Percentiles rank a stretch among this genome's conserved stretches.
Evolutionary conservation across 2,888 invertebrate genomes (phyloP).

Genomic region (Cistogaster globosa): DNA sequence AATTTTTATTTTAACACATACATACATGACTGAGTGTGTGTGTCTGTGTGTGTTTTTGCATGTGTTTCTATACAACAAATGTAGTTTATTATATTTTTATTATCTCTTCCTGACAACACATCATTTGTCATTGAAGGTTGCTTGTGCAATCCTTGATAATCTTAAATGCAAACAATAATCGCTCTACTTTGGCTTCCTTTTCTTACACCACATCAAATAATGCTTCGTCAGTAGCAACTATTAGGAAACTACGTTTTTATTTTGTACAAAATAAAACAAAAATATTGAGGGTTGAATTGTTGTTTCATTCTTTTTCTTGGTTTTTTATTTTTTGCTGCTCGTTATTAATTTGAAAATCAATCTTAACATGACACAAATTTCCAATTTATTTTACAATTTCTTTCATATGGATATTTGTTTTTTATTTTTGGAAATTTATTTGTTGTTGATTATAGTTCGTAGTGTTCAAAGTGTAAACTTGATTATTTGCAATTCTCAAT

Average conservation of each 20-base stretch:
- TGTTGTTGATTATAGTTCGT: background rate
- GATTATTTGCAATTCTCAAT: slow-evolving; percentile 22
- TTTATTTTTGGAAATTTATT: slow-evolving; percentile 12
- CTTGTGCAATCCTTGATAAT: slow-evolving; percentile 65
- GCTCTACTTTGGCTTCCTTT: background rate
- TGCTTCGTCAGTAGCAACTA: slow-evolving; percentile 24
- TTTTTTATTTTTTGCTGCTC: background rate
- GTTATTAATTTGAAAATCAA: slow-evolving; percentile 44
- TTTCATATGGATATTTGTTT: background rate
- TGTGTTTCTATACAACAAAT: slow-evolving; percentile 38
- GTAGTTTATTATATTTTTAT: slow-evolving; percentile 70
- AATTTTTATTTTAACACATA: slow-evolving; percentile 14
- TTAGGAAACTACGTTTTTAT: background rate
- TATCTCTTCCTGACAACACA: slow-evolving; percentile 70
- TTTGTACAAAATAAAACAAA: background rate
- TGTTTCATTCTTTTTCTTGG: background rate
- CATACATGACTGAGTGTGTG: background rate
- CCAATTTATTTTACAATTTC: slow-evolving; percentile 35
- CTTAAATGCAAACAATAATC: slow-evolving; percentile 63
- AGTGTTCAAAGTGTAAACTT: slow-evolving; percentile 25
- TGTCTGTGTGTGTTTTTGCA: too few relatives aligned
- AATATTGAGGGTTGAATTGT: slow-evolving; percentile 29
- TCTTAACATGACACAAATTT: slow-evolving; percentile 57
- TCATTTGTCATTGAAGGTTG: slow-evolving; percentile 69
- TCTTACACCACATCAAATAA: background rate